phyloP scores from a whole-genome alignment of 1,140 invertebrate genomes.

The Halesus radiatus region DNA sequence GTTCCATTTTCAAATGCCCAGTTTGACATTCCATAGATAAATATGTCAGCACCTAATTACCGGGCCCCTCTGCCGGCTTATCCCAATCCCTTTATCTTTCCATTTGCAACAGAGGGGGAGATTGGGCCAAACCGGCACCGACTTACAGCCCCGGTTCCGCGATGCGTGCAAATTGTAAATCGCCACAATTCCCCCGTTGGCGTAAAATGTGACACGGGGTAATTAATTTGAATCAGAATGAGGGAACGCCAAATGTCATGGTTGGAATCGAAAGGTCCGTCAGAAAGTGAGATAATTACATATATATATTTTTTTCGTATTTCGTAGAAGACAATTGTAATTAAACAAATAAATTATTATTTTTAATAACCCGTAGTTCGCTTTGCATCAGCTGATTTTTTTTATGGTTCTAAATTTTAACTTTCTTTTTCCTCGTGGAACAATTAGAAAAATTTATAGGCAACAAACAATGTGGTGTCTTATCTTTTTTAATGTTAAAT shows the following conservation, averaged over 20 bases:
- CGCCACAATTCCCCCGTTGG: constrained; percentile 9
- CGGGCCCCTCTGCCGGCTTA: constrained; percentile 14
- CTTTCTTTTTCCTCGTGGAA: no score
- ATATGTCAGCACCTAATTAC: constrained; percentile 31
- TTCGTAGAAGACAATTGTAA: no score
- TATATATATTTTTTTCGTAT: no score
- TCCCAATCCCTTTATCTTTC: constrained; percentile 32
- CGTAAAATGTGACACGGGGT: constrained; percentile 34
- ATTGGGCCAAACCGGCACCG: neutral
- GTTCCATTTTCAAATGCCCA: constrained; percentile 10
- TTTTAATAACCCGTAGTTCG: no score
- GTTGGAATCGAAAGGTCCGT: neutral
- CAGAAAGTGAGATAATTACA: no score
- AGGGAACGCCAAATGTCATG: constrained; percentile 24
- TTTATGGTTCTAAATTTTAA: no score
- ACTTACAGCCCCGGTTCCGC: constrained; percentile 7
- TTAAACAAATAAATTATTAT: no score
- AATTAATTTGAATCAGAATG: constrained; percentile 16
- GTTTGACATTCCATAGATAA: constrained; percentile 35
- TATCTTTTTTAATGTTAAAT: no score
- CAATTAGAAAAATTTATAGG: no score
- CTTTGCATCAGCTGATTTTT: no score
- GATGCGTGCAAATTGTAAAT: constrained; percentile 3
- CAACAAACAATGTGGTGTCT: no score
- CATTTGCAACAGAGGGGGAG: constrained; percentile 12